A percentile compares a stretch with the other conserved stretches of the same genome.
Evolutionary conservation across 2,797 vertebrate species (phyloP).

Genomic region (Karalla daura): DNA sequence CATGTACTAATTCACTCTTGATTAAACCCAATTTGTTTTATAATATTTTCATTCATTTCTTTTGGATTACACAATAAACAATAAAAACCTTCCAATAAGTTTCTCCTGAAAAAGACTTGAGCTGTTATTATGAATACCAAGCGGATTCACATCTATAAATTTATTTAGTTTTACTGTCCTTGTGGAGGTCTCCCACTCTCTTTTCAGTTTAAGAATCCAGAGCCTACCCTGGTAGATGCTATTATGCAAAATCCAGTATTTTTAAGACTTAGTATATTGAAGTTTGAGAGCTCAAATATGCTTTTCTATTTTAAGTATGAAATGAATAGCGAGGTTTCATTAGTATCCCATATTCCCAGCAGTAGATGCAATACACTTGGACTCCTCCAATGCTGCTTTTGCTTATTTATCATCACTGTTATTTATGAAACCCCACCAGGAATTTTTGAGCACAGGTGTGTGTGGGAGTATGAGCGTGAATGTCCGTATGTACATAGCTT

Average conservation of each 20-base stretch:
- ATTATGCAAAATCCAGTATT: background rate
- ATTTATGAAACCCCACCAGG: too few relatives aligned
- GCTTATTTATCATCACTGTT: too few relatives aligned
- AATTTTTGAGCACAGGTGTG: too few relatives aligned
- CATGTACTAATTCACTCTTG: background rate
- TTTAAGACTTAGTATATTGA: background rate
- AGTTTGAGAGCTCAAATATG: background rate
- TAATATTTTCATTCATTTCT: background rate
- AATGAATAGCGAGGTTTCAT: too few relatives aligned
- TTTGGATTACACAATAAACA: constrained; percentile 5
- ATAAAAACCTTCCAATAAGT: constrained; percentile 12
- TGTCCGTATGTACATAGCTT: too few relatives aligned
- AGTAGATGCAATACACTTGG: too few relatives aligned
- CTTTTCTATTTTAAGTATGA: background rate
- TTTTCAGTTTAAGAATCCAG: background rate
- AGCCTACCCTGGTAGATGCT: background rate
- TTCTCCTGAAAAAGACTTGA: background rate
- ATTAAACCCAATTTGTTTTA: constrained; percentile 5
- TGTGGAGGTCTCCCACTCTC: background rate
- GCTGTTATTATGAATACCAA: constrained; percentile 3
- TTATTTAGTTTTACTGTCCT: background rate
- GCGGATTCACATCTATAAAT: constrained; percentile 1
- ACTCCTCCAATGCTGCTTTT: too few relatives aligned
- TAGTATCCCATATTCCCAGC: background rate
- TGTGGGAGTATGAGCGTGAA: too few relatives aligned